Evolutionary conservation across 1,140 invertebrate genomes (phyloP).

Genomic region (Idris sp.): DNA sequence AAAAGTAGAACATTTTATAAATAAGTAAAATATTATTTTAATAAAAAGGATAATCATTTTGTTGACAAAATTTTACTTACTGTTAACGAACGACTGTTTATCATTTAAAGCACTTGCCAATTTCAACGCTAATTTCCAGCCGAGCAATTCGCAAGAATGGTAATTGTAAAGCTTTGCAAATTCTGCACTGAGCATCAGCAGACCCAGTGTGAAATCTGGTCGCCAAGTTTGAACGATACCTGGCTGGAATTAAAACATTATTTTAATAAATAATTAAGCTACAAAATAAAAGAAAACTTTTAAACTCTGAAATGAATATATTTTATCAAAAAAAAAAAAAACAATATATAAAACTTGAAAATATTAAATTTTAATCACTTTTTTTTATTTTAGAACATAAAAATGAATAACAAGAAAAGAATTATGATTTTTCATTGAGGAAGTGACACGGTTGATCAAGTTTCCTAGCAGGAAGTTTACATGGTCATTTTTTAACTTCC

Average conservation of each 20-base stretch:
- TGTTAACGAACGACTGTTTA: conserved; percentile 16
- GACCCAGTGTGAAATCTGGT: conserved; percentile 22
- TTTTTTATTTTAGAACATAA: too few relatives aligned
- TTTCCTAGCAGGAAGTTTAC: conserved; percentile 64
- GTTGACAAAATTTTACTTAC: conserved; percentile 15
- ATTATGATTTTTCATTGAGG: conserved; percentile 20
- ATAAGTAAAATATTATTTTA: too few relatives aligned
- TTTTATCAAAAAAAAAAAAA: too few relatives aligned
- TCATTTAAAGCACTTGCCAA: conserved; percentile 34
- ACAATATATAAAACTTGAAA: too few relatives aligned
- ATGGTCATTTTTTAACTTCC: too few relatives aligned
- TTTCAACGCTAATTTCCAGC: conserved; percentile 54
- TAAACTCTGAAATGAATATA: too few relatives aligned
- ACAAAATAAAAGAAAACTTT: too few relatives aligned
- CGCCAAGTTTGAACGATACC: conserved; percentile 36
- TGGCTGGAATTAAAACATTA: conserved; percentile 19
- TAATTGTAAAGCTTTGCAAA: conserved; percentile 48
- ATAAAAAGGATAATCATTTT: too few relatives aligned
- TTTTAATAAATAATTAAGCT: too few relatives aligned
- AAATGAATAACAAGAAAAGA: conserved; percentile 19
- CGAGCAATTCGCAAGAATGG: conserved; percentile 45
- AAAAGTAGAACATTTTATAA: conserved; percentile 12
- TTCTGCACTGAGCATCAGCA: conserved; percentile 46
- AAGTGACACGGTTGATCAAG: conserved; percentile 42
- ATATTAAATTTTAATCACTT: too few relatives aligned